A percentile compares a stretch with the other conserved stretches of the same genome.
These are phyloP conservation scores for Cecidostiba fungosa DNA, from an alignment of 2,888 invertebrate genomes.

Conservation along the genomic window DNA sequence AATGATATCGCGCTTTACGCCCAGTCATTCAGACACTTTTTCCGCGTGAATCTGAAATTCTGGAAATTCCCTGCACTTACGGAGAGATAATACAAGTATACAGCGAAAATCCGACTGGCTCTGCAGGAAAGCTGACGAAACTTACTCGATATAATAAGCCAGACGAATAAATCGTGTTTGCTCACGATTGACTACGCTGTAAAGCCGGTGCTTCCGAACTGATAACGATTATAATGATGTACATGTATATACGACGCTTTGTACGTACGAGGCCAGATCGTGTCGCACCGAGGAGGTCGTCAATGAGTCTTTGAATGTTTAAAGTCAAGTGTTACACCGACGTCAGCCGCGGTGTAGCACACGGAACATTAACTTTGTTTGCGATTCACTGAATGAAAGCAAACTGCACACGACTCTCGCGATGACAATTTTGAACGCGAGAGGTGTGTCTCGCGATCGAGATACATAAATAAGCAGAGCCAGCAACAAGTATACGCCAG, in stretches of 20 bases:
- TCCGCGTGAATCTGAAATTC: neutral
- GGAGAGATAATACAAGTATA: too few relatives aligned
- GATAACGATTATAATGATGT: neutral
- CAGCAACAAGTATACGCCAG: neutral
- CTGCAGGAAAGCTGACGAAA: neutral
- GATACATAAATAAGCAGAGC: constrained; percentile 16
- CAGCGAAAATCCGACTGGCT: neutral
- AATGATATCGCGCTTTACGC: constrained; percentile 3
- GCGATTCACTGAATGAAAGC: neutral
- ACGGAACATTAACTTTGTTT: neutral
- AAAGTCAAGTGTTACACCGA: neutral
- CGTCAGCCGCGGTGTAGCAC: neutral
- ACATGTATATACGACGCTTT: neutral
- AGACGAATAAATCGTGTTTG: constrained; percentile 20
- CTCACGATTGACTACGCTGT: constrained; percentile 27
- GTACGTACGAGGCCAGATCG: neutral
- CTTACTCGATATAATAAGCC: neutral
- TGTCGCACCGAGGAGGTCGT: constrained; percentile 21
- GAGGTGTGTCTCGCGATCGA: constrained; percentile 15
- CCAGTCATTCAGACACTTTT: neutral
- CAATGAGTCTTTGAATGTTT: constrained; percentile 39
- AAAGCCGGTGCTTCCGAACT: neutral
- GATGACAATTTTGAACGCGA: neutral
- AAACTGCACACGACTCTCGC: neutral
- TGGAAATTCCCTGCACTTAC: neutral